These are phyloP conservation scores for Pasiphila rectangulata DNA, from an alignment of 2,888 invertebrate genomes.

Conservation along the genomic window DNA sequence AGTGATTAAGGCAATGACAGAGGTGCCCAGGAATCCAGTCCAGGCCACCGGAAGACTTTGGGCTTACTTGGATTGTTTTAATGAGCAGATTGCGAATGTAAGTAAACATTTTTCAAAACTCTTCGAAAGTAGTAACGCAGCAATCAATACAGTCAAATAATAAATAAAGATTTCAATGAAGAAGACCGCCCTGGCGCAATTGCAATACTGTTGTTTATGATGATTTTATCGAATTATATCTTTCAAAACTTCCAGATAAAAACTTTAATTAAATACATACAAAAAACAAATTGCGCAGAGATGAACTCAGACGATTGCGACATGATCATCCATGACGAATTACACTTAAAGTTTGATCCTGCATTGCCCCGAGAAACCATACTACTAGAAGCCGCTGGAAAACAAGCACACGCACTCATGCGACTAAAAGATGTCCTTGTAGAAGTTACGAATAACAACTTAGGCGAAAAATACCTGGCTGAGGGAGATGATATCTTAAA, in stretches of 20 bases:
- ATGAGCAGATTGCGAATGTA: not conserved
- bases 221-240: too few relatives aligned
- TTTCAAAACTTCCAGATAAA: not conserved
- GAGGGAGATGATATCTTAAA: not conserved
- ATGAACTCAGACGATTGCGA: not conserved
- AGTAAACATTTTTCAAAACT: too few relatives aligned
- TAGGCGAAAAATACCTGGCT: not conserved
- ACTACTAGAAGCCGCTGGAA: not conserved
- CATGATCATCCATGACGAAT: not conserved
- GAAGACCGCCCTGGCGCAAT: too few relatives aligned
- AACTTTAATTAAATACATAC: not conserved
- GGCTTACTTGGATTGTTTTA: not conserved
- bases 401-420: not conserved
- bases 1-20: not conserved
- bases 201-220: too few relatives aligned
- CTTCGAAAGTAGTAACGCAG: too few relatives aligned
- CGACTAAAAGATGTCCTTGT: not conserved
- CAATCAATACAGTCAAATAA: too few relatives aligned
- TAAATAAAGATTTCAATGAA: too few relatives aligned
- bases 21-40: not conserved
- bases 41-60: not conserved
- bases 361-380: not conserved
- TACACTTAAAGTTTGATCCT: not conserved
- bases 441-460: not conserved
- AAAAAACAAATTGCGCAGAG: not conserved